Conservation (phyloP, 2,888 invertebrate species). For the Antheraea yamamai region DNA sequence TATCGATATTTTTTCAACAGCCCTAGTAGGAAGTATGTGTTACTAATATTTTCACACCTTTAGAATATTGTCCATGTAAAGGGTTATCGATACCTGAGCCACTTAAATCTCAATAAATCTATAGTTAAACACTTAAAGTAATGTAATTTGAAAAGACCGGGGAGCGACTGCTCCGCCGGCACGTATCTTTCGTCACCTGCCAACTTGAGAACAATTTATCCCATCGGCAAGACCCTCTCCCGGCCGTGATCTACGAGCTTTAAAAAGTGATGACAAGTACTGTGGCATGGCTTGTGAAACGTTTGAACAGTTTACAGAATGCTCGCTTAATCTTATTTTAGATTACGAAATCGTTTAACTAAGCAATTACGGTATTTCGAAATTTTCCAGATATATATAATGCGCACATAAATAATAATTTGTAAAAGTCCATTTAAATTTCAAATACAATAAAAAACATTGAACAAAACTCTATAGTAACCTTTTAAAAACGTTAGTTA, state of each 20-base stretch:
- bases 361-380: constrained; percentile 15
- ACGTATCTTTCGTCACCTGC: constrained; percentile 60
- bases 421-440: neutral
- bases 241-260: constrained; percentile 61
- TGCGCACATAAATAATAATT: neutral
- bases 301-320: constrained; percentile 24
- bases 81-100: constrained; percentile 32
- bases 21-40: neutral
- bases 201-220: constrained; percentile 67
- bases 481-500: neutral
- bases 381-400: neutral
- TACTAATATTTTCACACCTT: constrained; percentile 6
- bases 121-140: constrained; percentile 55
- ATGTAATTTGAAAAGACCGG: constrained; percentile 42
- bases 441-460: neutral
- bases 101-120: constrained; percentile 61
- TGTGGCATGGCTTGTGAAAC: constrained; percentile 26
- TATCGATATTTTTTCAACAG: too few relatives aligned
- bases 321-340: constrained; percentile 23
- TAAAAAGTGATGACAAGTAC: constrained; percentile 63
- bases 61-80: constrained; percentile 2
- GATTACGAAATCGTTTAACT: constrained; percentile 18
- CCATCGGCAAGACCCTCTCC: constrained; percentile 55
- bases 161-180: constrained; percentile 41
- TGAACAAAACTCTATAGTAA: neutral